Evolutionary conservation across 2,113 vertebrate genomes (phyloP).

Genomic region (Etheostoma spectabile): DNA sequence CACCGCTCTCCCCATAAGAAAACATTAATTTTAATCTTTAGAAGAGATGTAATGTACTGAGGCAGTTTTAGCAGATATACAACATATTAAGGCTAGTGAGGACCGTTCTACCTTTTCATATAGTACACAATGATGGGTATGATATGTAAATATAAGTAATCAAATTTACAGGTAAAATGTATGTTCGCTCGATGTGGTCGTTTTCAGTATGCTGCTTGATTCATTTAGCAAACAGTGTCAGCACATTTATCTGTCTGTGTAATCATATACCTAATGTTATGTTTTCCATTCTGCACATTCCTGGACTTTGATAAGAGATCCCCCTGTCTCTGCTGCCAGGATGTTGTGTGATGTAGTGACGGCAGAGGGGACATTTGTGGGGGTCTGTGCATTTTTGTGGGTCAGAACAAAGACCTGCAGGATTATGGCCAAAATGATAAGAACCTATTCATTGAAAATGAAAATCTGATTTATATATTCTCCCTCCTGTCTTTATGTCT

Average conservation of each 20-base stretch:
- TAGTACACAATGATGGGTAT: not conserved
- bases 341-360: conserved; percentile 32
- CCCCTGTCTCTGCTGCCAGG: conserved; percentile 47
- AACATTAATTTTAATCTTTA: not conserved
- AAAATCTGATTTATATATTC: not conserved
- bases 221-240: conserved; percentile 22
- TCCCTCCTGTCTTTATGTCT: not conserved
- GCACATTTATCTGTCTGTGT: conserved; percentile 31
- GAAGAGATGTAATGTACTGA: not conserved
- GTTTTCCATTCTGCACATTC: conserved; percentile 72
- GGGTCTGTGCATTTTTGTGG: conserved; percentile 22
- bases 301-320: conserved; percentile 58
- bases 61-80: not conserved
- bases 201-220: not conserved
- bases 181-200: not conserved
- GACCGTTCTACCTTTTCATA: not conserved
- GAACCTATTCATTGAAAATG: not conserved
- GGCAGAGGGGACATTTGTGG: not conserved
- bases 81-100: not conserved
- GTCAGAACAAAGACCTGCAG: not conserved
- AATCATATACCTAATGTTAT: conserved; percentile 31
- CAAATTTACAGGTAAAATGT: not conserved
- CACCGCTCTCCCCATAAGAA: no score
- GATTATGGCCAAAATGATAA: no score
- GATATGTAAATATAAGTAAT: not conserved